Percentiles rank a stretch among this genome's conserved stretches.
phyloP scores from a whole-genome alignment of 2,113 vertebrate genomes.

The Phyllostomus hastatus region DNA sequence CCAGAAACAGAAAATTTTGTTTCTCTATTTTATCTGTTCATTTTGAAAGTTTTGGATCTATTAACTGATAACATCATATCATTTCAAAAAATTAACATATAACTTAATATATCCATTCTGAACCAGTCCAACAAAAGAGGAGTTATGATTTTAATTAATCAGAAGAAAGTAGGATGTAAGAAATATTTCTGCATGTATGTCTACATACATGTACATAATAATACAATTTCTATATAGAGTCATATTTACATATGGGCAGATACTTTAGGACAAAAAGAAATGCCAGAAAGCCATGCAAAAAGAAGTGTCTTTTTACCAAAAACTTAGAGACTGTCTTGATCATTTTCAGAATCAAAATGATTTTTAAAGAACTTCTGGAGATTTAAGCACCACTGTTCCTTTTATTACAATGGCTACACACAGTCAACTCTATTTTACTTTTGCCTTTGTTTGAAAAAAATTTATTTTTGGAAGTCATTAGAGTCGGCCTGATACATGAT shows the following conservation, averaged over 20 bases:
- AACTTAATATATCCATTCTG: background rate
- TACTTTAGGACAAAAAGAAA: background rate
- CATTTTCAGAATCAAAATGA: slow-evolving; percentile 3
- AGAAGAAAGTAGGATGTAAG: background rate
- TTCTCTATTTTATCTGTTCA: background rate
- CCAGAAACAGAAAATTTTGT: background rate
- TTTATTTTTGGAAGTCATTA: slow-evolving; percentile 24
- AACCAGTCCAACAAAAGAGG: background rate
- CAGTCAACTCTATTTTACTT: background rate
- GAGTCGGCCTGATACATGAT: background rate
- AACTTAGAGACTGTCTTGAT: background rate
- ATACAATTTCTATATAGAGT: background rate
- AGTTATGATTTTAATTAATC: background rate
- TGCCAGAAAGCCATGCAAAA: background rate
- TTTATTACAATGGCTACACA: background rate
- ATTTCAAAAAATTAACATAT: background rate
- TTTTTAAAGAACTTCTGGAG: background rate
- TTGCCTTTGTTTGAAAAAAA: slow-evolving; percentile 21
- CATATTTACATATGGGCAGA: background rate
- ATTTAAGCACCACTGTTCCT: background rate
- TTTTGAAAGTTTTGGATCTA: background rate
- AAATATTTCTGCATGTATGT: background rate
- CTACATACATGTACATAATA: background rate
- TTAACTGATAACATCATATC: background rate
- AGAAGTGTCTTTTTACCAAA: background rate